A percentile compares a stretch with the other conserved stretches of the same genome.
These are phyloP conservation scores for Chrysaora quinquecirrha DNA, from an alignment of 30 jellyfish, hydroid and myxozoan genomes.

Conservation along the genomic window DNA sequence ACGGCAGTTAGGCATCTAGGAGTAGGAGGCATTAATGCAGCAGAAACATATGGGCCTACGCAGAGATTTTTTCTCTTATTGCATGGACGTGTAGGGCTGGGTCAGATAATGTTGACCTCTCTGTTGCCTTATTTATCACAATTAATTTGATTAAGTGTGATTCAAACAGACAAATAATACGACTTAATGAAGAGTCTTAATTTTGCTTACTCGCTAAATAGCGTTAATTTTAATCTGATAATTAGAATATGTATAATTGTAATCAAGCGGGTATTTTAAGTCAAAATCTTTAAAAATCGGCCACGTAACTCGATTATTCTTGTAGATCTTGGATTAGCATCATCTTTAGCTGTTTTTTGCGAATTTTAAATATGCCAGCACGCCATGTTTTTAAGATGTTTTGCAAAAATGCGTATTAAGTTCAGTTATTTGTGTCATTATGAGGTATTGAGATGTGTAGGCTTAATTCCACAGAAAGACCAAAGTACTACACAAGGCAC, in stretches of 20 bases:
- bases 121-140: background rate
- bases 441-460: too few species aligned
- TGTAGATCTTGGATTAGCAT: background rate
- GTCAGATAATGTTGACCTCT: background rate
- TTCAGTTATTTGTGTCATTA: too few species aligned
- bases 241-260: background rate
- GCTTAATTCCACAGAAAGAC: too few species aligned
- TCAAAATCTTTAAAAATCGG: background rate
- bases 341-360: background rate
- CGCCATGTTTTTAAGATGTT: background rate
- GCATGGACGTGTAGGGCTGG: background rate
- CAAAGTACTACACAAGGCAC: too few species aligned
- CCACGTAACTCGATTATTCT: too few species aligned
- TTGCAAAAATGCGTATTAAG: too few species aligned
- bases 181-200: background rate
- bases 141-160: background rate
- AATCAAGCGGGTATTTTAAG: background rate
- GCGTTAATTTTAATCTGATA: background rate
- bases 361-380: background rate
- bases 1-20: too few species aligned
- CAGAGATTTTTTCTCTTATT: too few species aligned
- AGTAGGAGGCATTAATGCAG: too few species aligned
- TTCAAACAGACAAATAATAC: background rate
- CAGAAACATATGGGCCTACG: too few species aligned
- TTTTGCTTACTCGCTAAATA: background rate